These are phyloP conservation scores for Gisinianus flammeolus DNA, from an alignment of 2,888 invertebrate genomes.

Conservation along the genomic window DNA sequence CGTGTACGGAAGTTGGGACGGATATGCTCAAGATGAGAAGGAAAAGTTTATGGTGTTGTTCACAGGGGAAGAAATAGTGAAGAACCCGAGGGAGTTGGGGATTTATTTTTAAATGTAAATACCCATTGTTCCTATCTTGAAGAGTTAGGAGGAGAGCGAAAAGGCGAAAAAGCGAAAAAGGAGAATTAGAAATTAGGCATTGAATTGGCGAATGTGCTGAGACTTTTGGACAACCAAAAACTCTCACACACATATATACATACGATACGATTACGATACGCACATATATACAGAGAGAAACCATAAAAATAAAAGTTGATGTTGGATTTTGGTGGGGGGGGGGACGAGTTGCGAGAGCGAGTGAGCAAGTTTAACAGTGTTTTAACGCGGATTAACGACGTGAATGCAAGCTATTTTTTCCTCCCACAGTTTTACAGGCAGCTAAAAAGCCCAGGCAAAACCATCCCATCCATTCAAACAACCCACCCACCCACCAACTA, in stretches of 20 bases:
- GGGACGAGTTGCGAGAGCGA: background rate
- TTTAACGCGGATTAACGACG: conserved; percentile 22
- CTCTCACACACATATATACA: too few species aligned
- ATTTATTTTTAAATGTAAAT: conserved; percentile 33
- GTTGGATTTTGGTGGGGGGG: background rate
- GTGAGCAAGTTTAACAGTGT: conserved; percentile 5
- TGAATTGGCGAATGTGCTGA: background rate
- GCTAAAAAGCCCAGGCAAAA: background rate
- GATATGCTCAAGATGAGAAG: background rate
- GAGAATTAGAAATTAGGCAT: background rate
- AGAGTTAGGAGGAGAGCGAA: background rate
- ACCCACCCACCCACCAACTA: conserved; percentile 21
- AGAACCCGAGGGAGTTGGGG: conserved; percentile 4
- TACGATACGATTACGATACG: background rate
- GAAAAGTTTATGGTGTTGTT: background rate
- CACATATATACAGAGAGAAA: conserved; percentile 11
- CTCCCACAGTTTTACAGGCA: conserved; percentile 20
- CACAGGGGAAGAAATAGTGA: conserved; percentile 17
- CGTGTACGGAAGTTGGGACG: too few species aligned
- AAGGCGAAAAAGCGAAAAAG: background rate
- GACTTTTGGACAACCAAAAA: too few species aligned
- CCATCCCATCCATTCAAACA: background rate
- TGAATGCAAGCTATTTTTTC: conserved; percentile 22
- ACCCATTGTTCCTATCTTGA: background rate
- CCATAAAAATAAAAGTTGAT: conserved; percentile 13